These are phyloP conservation scores for Anolis carolinensis DNA, from an alignment of 2,113 vertebrate genomes.

Conservation along the genomic window DNA sequence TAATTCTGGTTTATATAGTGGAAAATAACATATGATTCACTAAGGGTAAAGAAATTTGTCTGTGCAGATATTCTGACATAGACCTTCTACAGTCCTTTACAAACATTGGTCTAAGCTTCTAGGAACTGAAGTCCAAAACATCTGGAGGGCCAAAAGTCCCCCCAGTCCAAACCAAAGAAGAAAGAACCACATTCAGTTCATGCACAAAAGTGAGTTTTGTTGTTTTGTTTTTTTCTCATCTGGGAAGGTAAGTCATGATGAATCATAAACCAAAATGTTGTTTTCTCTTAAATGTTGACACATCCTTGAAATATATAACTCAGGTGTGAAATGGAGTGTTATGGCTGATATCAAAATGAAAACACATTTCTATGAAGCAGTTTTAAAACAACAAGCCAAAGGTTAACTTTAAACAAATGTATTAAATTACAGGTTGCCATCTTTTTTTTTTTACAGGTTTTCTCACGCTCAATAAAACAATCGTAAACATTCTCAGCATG, in stretches of 20 bases:
- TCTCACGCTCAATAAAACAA: background rate
- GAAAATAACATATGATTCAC: background rate
- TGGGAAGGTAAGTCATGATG: slow-evolving; percentile 44
- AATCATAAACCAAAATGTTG: slow-evolving; percentile 55
- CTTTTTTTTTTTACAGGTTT: too few relatives aligned
- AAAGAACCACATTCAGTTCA: background rate
- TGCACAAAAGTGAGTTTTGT: background rate
- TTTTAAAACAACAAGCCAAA: background rate
- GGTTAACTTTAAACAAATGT: background rate
- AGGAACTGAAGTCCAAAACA: too few relatives aligned
- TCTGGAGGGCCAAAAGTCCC: too few relatives aligned
- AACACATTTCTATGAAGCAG: background rate
- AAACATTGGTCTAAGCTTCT: too few relatives aligned
- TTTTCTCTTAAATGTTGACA: slow-evolving; percentile 45
- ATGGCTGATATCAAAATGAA: background rate
- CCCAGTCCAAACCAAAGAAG: too few relatives aligned
- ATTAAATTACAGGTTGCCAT: background rate
- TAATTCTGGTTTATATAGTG: background rate
- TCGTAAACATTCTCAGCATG: background rate
- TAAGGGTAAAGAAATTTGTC: background rate
- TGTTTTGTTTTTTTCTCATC: slow-evolving; percentile 19
- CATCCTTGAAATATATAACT: slow-evolving; percentile 53
- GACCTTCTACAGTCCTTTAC: too few relatives aligned
- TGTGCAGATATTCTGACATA: too few relatives aligned
- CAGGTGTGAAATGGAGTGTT: slow-evolving; percentile 35